phyloP scores from a whole-genome alignment of 2,888 invertebrate genomes.

The Parnassius orleans region DNA sequence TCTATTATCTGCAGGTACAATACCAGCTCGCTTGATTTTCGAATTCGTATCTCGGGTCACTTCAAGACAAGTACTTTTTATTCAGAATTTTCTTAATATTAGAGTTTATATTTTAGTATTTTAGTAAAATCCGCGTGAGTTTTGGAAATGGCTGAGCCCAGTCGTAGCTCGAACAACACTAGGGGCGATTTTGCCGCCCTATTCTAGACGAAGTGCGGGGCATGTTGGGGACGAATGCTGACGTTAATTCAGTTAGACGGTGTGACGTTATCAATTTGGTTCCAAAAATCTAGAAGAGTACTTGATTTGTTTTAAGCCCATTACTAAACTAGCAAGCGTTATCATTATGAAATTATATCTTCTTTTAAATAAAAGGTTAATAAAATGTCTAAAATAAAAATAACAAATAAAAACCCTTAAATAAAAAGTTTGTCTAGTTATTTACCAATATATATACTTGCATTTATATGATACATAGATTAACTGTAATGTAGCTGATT shows the following conservation, averaged over 20 bases:
- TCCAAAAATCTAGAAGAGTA: neutral
- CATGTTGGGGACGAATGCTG: conserved; percentile 37
- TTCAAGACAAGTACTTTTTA: neutral
- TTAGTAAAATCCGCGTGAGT: neutral
- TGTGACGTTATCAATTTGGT: conserved; percentile 18
- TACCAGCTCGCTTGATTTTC: no score
- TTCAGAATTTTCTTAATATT: conserved; percentile 15
- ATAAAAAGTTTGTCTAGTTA: no score
- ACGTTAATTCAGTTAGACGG: conserved; percentile 62
- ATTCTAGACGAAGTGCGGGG: conserved; percentile 45
- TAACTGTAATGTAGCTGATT: no score
- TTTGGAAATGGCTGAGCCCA: conserved; percentile 36
- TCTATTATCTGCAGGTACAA: no score
- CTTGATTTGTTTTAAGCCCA: conserved; percentile 14
- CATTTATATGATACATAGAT: no score
- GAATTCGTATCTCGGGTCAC: neutral
- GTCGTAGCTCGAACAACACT: conserved; percentile 43
- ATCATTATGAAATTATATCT: no score
- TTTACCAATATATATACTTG: no score
- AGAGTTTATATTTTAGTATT: conserved; percentile 7
- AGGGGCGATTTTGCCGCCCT: conserved; percentile 42
- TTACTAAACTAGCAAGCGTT: no score
- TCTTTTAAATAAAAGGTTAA: no score
- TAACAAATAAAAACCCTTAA: no score
- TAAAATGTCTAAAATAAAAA: no score